Conservation (phyloP, 2,113 vertebrate species). For the Epinephelus lanceolatus region DNA sequence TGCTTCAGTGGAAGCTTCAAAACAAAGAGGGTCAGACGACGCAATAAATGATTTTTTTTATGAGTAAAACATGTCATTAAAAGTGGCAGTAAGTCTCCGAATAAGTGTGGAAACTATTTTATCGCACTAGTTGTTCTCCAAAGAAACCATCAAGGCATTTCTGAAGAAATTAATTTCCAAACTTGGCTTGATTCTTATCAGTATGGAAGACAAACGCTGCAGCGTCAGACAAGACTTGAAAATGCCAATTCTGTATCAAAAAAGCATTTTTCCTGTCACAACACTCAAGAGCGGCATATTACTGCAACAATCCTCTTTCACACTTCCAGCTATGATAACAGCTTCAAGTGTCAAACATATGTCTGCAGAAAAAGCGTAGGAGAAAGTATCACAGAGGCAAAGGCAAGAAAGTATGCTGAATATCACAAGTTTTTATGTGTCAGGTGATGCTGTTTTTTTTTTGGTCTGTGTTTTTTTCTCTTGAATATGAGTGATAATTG, state of each 20-base stretch:
- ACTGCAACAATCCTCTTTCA: conserved; percentile 78
- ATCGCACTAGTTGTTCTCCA: conserved; percentile 18
- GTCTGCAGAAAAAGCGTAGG: conserved; percentile 74
- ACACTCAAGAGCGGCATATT: conserved; percentile 73
- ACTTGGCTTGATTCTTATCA: conserved; percentile 51
- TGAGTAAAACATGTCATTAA: conserved; percentile 72
- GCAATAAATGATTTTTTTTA: conserved; percentile 63
- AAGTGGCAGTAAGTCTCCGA: conserved; percentile 50
- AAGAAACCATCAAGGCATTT: conserved; percentile 32
- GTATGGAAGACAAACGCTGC: conserved; percentile 46
- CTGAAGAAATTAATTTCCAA: conserved; percentile 29
- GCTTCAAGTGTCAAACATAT: conserved; percentile 82
- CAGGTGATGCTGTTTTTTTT: conserved; percentile 62
- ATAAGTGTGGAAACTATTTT: conserved; percentile 39
- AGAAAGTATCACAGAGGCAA: conserved; percentile 69
- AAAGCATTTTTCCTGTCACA: conserved; percentile 72
- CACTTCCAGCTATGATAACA: conserved; percentile 80
- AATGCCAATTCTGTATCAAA: conserved; percentile 64
- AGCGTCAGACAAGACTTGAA: conserved; percentile 63
- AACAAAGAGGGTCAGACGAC: conserved; percentile 72
- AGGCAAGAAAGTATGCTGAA: conserved; percentile 66
- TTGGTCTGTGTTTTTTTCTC: conserved; percentile 30
- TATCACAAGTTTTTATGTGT: conserved; percentile 76
- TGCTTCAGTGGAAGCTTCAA: conserved; percentile 78
- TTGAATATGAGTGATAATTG: conserved; percentile 83